These are phyloP conservation scores for Aplodontia rufa DNA, from an alignment of 2,113 vertebrate genomes.

Conservation along the genomic window DNA sequence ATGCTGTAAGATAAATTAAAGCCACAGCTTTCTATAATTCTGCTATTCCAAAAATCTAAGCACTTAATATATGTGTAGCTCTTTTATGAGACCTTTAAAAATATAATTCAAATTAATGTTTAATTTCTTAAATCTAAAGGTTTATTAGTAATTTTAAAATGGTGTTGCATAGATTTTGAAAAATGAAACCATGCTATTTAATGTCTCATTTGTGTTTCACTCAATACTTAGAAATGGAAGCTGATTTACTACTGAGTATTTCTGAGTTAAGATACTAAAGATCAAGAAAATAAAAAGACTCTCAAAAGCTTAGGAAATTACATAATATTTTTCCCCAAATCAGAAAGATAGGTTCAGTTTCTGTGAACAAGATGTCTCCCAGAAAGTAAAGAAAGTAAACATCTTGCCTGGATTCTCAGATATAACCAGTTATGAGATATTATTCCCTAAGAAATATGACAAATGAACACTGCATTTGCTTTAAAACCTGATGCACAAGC, in stretches of 20 bases:
- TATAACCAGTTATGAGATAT: neutral
- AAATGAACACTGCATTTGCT: neutral
- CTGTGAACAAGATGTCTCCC: neutral
- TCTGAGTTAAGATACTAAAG: neutral
- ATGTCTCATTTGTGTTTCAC: constrained; percentile 31
- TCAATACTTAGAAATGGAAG: neutral
- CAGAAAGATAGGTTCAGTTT: neutral
- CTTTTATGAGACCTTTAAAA: constrained; percentile 23
- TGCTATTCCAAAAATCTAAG: neutral
- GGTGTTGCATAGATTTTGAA: neutral
- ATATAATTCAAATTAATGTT: constrained; percentile 2
- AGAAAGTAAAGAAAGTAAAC: neutral
- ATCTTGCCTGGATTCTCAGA: neutral
- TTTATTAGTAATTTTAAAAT: neutral
- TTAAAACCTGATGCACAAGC: neutral
- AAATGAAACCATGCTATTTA: constrained; percentile 4
- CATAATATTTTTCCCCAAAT: neutral
- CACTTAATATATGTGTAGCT: neutral
- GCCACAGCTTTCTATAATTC: neutral
- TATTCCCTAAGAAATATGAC: neutral
- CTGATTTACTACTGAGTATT: constrained; percentile 7
- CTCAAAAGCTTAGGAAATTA: neutral
- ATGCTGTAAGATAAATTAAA: neutral
- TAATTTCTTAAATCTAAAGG: neutral
- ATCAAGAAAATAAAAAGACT: neutral